Evolutionary conservation across 2,113 vertebrate genomes (phyloP).

Genomic region (Cyprinodon tularosa): DNA sequence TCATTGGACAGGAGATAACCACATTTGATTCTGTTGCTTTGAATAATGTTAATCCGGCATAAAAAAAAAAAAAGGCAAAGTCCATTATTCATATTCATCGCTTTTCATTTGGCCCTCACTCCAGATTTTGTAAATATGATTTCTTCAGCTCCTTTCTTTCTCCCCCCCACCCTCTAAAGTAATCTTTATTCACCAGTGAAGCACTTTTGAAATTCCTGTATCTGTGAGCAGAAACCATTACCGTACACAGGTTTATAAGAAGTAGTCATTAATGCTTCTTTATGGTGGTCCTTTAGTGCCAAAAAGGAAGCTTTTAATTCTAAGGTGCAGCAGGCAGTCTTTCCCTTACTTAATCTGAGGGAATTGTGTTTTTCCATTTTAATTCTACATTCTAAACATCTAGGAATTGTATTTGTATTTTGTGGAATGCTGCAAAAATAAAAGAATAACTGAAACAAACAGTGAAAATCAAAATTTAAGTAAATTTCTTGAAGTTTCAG

Average conservation of each 20-base stretch:
- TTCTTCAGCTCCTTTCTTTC: slow-evolving; percentile 54
- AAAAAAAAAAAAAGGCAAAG: slow-evolving; percentile 53
- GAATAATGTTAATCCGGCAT: slow-evolving; percentile 78
- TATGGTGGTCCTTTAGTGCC: slow-evolving; percentile 75
- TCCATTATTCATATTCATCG: slow-evolving; percentile 77
- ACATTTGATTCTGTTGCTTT: slow-evolving; percentile 79
- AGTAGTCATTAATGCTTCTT: slow-evolving; percentile 81
- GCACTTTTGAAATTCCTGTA: slow-evolving; percentile 80
- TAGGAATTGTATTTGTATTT: slow-evolving; percentile 44
- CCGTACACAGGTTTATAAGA: slow-evolving; percentile 79
- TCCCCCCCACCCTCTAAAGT: slow-evolving; percentile 54
- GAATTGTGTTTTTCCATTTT: slow-evolving; percentile 59
- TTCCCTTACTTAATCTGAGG: slow-evolving; percentile 60
- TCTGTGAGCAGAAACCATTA: slow-evolving; percentile 77
- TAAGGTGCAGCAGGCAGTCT: slow-evolving; percentile 50
- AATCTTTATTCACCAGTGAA: slow-evolving; percentile 78
- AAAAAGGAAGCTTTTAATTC: slow-evolving; percentile 79
- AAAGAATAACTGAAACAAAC: slow-evolving; percentile 32
- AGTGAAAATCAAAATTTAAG: slow-evolving; percentile 27
- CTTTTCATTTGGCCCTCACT: slow-evolving; percentile 76
- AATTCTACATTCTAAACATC: slow-evolving; percentile 26
- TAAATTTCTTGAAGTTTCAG: not conserved
- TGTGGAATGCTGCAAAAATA: slow-evolving; percentile 31
- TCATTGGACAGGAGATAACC: slow-evolving; percentile 79
- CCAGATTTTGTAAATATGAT: slow-evolving; percentile 82